These are phyloP conservation scores for Theretra japonica DNA, from an alignment of 2,888 invertebrate genomes.

Conservation along the genomic window DNA sequence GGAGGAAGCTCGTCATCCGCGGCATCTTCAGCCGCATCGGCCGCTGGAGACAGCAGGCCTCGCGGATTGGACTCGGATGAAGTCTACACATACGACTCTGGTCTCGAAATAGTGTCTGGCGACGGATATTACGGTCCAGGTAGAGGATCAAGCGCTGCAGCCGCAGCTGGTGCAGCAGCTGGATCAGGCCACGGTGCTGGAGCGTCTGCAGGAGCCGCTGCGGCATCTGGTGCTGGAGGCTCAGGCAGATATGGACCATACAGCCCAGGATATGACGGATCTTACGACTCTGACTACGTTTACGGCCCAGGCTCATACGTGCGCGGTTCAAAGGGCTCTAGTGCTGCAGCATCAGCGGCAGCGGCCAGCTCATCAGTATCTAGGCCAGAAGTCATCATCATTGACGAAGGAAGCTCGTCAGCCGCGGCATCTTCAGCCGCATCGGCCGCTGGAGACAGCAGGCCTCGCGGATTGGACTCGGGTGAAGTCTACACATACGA, in stretches of 20 bases:
- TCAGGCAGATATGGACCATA: conserved; percentile 1
- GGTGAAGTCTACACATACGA: not conserved
- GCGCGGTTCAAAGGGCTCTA: not conserved
- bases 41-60: conserved; percentile 25
- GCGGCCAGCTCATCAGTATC: not conserved
- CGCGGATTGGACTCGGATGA: conserved; percentile 26
- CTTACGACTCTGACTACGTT: not conserved
- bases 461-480: not conserved
- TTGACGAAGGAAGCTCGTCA: not conserved
- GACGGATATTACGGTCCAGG: not conserved
- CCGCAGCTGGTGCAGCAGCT: conserved; percentile 12
- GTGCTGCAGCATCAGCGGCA: not conserved
- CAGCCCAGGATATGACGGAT: not conserved
- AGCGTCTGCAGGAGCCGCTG: not conserved
- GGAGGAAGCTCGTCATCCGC: conserved; percentile 8
- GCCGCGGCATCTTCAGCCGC: not conserved
- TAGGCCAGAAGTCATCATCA: not conserved
- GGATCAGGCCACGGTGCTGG: conserved; percentile 1
- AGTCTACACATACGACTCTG: conserved; percentile 17
- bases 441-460: not conserved
- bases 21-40: conserved; percentile 25
- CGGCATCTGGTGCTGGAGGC: not conserved
- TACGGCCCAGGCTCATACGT: not conserved
- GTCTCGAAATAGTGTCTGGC: not conserved
- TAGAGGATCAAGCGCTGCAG: conserved; percentile 6